Percentiles rank a stretch among this genome's conserved stretches.
Evolutionary conservation across 2,113 vertebrate genomes (phyloP).

Genomic region (Melanostigma gelatinosum): DNA sequence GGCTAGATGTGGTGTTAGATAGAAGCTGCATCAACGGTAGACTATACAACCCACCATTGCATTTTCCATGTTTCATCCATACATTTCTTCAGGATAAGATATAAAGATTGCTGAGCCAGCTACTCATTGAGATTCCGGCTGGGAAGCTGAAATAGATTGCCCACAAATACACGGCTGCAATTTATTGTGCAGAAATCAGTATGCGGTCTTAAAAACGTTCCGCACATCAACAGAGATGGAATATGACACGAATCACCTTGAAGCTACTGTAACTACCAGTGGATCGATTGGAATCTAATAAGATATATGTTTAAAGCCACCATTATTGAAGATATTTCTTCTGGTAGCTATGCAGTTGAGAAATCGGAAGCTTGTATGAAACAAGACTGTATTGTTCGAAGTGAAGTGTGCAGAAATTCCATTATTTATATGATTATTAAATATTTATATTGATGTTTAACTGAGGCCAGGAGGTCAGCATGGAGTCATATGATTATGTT

Average conservation of each 20-base stretch:
- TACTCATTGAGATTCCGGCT: neutral
- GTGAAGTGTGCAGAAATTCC: neutral
- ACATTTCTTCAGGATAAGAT: neutral
- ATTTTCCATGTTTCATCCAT: constrained; percentile 1
- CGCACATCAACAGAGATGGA: neutral
- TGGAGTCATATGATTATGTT: neutral
- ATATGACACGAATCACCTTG: constrained; percentile 4
- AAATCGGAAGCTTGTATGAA: neutral
- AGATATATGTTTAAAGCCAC: neutral
- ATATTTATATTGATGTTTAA: neutral
- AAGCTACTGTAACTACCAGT: neutral
- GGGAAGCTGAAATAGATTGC: neutral
- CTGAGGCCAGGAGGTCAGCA: constrained; percentile 12
- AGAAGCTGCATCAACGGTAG: neutral
- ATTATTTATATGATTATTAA: constrained; percentile 22
- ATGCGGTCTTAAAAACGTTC: neutral
- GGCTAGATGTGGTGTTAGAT: neutral
- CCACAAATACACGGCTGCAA: neutral
- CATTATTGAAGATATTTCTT: constrained; percentile 3
- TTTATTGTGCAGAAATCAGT: neutral
- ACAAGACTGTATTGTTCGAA: neutral
- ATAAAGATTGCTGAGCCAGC: neutral
- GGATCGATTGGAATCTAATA: neutral
- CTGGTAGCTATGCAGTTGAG: constrained; percentile 1
- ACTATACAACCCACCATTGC: neutral